Evolutionary conservation across 64 coral and sea anemone genomes (phyloP), one percentile per base, ranked within the genome.

Genomic region (Pocillopora damicornis): DNA sequence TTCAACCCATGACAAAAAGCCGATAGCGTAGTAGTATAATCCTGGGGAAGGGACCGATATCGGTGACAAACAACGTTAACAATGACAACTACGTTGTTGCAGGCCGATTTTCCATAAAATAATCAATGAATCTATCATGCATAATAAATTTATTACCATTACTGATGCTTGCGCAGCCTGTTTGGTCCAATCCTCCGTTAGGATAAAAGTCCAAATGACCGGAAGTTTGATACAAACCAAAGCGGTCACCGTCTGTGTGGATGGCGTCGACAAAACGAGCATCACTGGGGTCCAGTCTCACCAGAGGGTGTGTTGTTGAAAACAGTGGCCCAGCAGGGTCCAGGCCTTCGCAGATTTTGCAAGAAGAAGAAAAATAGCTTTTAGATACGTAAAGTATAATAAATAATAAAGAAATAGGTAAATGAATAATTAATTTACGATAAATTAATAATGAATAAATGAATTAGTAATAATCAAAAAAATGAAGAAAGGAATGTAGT

Each of bases 181-280:
- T 58, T 66, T 95, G 89, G 11, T 62, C 22, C 5, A 51, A 59
- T 7, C 89, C 93, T 4, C 76, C 85, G 37, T 95, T 95, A 13
- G 89, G 93, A 10, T 87, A 94, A 67, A 94, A 94, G 85, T 94
- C 93, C 45, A 91, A 83, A 17, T 94, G 93, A 38, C 93, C 93
- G n/a, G 35, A 20, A 1, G 56, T 5, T 51, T 58, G 45, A 61
- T 5, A 18, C 45, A 60, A 37, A 22, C 93, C 93, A 1, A 38
- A 20, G 51, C 60, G 13, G n/a, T 86, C 69, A 0, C 60, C 67
- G 62, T 87, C 82, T 17, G 88, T 94, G 25, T 94, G 93, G 38
- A 94, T 88, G 18, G 81, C 85, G 30, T 94, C 93, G 13, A 94
- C 93, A 80, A 90, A 94, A 51, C 23, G 68, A 76, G 93, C 93